Conservation (phyloP, 2,888 invertebrate species). For the Agrochola macilenta region DNA sequence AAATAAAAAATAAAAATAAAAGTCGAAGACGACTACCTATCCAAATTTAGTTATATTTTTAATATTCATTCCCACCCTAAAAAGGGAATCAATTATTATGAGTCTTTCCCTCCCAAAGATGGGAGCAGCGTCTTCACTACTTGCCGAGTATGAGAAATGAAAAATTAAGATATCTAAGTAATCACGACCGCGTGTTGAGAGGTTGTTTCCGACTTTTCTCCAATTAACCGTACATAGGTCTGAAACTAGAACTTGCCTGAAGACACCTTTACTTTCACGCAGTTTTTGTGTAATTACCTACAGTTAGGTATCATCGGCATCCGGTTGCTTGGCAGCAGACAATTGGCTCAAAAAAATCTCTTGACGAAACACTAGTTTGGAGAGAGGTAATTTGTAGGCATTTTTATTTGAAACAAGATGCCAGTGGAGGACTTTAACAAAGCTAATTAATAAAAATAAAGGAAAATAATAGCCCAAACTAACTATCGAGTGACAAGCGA, state of each 20-base stretch:
- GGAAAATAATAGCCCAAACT: conserved; percentile 49
- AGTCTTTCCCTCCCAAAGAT: too few relatives aligned
- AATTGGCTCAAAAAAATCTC: conserved; percentile 40
- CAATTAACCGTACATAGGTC: conserved; percentile 42
- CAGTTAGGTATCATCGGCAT: conserved; percentile 53
- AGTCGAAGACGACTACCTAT: too few relatives aligned
- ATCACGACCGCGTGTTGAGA: conserved; percentile 38
- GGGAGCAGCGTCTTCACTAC: too few relatives aligned
- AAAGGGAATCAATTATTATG: too few relatives aligned
- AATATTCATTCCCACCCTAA: too few relatives aligned
- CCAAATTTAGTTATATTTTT: too few relatives aligned
- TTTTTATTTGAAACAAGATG: conserved; percentile 43
- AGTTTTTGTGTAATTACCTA: conserved; percentile 54
- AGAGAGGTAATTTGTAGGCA: conserved; percentile 36
- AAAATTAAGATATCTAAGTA: conserved; percentile 25
- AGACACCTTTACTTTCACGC: conserved; percentile 58
- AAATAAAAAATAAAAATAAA: too few relatives aligned
- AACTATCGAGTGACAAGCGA: conserved; percentile 57
- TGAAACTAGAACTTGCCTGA: conserved; percentile 44
- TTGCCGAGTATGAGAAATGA: too few relatives aligned
- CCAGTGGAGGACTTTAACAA: conserved; percentile 41
- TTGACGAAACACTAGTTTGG: conserved; percentile 32
- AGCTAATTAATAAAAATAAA: conserved; percentile 59
- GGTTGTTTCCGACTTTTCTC: conserved; percentile 45
- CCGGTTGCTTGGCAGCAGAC: conserved; percentile 39